Conservation (phyloP, 2,888 invertebrate species). For the Idaea straminata region DNA sequence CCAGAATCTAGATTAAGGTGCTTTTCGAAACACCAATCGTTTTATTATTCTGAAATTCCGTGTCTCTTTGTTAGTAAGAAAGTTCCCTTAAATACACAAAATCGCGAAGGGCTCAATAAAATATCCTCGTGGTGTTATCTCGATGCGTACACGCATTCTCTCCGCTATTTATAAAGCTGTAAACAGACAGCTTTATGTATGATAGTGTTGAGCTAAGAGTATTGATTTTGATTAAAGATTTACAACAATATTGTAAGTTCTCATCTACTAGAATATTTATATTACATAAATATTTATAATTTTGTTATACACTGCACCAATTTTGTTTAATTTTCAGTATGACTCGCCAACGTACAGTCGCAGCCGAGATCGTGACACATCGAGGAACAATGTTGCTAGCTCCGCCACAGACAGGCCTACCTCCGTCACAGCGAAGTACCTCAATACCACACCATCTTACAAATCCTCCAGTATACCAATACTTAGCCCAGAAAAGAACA, state of each 20-base stretch:
- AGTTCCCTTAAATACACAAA: slow-evolving; percentile 38
- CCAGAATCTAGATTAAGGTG: too few relatives aligned
- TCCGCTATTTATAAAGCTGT: slow-evolving; percentile 64
- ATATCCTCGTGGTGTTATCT: slow-evolving; percentile 48
- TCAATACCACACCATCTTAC: slow-evolving; percentile 61
- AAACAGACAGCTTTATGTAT: slow-evolving; percentile 56
- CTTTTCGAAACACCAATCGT: too few relatives aligned
- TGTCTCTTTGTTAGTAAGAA: slow-evolving; percentile 47
- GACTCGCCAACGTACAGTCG: slow-evolving; percentile 65
- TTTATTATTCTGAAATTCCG: slow-evolving; percentile 8
- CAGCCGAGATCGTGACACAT: slow-evolving; percentile 57
- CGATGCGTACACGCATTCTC: slow-evolving; percentile 52
- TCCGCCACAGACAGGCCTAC: slow-evolving; percentile 57
- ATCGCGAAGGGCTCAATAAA: slow-evolving; percentile 55
- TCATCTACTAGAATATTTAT: slow-evolving; percentile 9
- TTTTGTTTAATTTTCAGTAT: slow-evolving; percentile 55
- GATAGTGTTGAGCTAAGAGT: slow-evolving; percentile 59
- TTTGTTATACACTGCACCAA: slow-evolving; percentile 2
- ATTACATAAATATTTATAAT: slow-evolving; percentile 3
- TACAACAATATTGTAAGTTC: slow-evolving; percentile 16
- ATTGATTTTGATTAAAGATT: slow-evolving; percentile 36
- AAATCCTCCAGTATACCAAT: slow-evolving; percentile 75
- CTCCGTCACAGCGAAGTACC: slow-evolving; percentile 71
- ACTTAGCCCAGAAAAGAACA: slow-evolving; percentile 47
- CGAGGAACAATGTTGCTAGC: slow-evolving; percentile 42